A percentile compares a stretch with the other conserved stretches of the same genome.
Evolutionary conservation across 2,113 vertebrate species (phyloP).

Genomic region (Gallinago undulata): DNA sequence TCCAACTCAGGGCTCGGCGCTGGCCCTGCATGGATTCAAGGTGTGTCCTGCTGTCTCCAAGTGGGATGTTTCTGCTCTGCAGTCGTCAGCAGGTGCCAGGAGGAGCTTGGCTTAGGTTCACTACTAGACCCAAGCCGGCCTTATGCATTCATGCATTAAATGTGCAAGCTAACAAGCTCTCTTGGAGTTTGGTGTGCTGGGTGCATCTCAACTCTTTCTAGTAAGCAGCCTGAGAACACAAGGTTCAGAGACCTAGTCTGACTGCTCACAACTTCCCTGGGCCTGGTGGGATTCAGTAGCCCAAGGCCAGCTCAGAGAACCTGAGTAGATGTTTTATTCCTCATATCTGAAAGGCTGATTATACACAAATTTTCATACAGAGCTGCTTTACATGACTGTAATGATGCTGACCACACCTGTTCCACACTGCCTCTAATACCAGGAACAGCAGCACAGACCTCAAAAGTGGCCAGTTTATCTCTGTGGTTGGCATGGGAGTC

Average conservation of each 20-base stretch:
- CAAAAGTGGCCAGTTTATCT: neutral
- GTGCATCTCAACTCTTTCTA: neutral
- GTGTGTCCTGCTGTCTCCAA: neutral
- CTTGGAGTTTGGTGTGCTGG: neutral
- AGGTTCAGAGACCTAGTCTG: neutral
- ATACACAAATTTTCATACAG: neutral
- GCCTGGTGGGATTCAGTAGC: neutral
- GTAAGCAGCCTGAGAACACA: neutral
- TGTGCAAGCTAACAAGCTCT: neutral
- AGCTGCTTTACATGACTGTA: neutral
- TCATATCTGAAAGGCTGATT: neutral
- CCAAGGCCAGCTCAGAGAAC: neutral
- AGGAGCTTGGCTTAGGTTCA: neutral
- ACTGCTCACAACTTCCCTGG: neutral
- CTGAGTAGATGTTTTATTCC: neutral
- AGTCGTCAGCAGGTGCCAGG: neutral
- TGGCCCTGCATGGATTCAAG: neutral
- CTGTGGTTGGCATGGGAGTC: neutral
- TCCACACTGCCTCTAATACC: fast-evolving
- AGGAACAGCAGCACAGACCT: neutral
- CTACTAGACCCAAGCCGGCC: neutral
- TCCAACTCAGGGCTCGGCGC: fast-evolving
- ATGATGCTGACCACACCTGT: neutral
- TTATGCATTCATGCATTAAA: neutral
- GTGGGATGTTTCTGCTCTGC: neutral